Evolutionary conservation across 2,113 vertebrate genomes (phyloP), one percentile per base, ranked within the genome.

Genomic region (Takifugu bimaculatus): DNA sequence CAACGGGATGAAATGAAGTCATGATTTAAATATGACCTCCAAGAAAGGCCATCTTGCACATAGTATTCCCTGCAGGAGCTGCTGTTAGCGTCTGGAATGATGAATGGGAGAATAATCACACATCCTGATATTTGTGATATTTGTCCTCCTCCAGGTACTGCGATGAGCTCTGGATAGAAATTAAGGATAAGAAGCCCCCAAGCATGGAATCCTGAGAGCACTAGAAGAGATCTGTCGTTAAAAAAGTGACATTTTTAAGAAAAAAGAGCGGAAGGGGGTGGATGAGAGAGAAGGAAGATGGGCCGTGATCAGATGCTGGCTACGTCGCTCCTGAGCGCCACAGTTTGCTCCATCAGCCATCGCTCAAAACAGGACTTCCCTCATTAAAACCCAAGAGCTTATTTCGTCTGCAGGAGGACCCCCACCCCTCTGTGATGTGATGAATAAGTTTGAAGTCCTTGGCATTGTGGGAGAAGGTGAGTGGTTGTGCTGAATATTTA

Each of bases 371-470:
- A 63, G 68, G 65, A 76, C 67, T 58, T 58, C 45, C 79, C 71
- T 51, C 65, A 15, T 65, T 86, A 67, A 78, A 74, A 54, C 51
- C 75, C 77, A 92, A 91, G 91, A 90, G 88, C 88, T 78, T 54
- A 13, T 77, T 83, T 85, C 82, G 87, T 81, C 94, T 94, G 94
- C 93, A 95, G 94, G 94, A 98, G 93, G 92, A 95, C 45, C 62
- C 93, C 91, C 91, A 89, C 93, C 88, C 35, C 94, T 95, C 88
- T 93, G 97, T 99, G 94, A 99, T 99, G 96, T 99, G 95, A 99
- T 99, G 97, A 99, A 99, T 98, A 99, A 99, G 96, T 99, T 99
- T 98, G 97, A 99, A 93, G 97, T 99, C 92, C 97, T 99, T 97
- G 96, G 96, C 90, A 96, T 99, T 94, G 97, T 99, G 87, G 97